Evolutionary conservation across 2,888 invertebrate species (phyloP).

Genomic region (Agrochola circellaris): DNA sequence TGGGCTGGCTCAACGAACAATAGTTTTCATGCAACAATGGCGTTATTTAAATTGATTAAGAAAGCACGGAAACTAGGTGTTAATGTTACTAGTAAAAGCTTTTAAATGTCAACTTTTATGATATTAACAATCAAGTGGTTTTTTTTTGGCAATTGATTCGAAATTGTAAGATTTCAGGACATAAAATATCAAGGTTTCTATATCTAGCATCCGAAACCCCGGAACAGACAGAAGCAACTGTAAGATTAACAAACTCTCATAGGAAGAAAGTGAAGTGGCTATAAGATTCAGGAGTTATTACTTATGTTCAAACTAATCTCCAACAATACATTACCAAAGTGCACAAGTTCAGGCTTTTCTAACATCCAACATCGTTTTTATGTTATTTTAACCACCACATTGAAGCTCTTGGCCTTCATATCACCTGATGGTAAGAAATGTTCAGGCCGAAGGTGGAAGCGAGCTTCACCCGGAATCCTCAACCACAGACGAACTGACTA

Average conservation of each 20-base stretch:
- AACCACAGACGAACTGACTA: no score
- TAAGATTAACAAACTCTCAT: not conserved
- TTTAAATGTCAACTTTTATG: not conserved
- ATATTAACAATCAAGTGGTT: not conserved
- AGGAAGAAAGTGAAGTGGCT: not conserved
- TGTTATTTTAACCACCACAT: no score
- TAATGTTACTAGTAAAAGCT: conserved; percentile 33
- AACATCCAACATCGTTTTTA: no score
- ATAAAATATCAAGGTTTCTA: not conserved
- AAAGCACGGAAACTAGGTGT: conserved; percentile 46
- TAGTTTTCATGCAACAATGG: conserved; percentile 56
- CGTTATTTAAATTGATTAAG: conserved; percentile 53
- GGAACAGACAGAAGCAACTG: not conserved
- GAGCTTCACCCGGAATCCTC: no score
- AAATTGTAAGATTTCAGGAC: not conserved
- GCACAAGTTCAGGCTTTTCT: not conserved
- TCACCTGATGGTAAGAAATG: no score
- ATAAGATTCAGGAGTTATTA: not conserved
- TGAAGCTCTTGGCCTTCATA: no score
- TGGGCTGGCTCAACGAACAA: conserved; percentile 72
- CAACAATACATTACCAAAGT: not conserved
- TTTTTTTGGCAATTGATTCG: not conserved
- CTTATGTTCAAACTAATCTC: not conserved
- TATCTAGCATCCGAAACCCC: not conserved
- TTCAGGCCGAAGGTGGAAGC: no score